A percentile compares a stretch with the other conserved stretches of the same genome.
Conservation (phyloP, 2,888 invertebrate species). For the Calameuta filiformis region DNA sequence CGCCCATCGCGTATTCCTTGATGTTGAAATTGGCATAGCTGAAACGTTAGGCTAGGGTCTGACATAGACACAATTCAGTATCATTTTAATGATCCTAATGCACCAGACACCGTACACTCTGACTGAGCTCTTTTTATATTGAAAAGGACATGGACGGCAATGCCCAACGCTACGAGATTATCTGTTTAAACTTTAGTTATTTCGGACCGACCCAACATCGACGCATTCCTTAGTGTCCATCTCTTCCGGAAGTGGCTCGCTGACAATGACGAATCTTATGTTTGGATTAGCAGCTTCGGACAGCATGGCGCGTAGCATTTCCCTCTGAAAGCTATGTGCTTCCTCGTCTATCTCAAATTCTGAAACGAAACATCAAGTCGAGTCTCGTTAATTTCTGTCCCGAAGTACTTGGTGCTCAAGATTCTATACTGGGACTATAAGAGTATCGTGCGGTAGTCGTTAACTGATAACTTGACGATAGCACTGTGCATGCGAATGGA, state of each 20-base stretch:
- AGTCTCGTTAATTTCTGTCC: background rate
- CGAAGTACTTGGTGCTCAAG: background rate
- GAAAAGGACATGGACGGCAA: background rate
- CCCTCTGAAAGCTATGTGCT: conserved; percentile 38
- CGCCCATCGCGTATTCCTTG: conserved; percentile 43
- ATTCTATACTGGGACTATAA: background rate
- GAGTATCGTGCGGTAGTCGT: background rate
- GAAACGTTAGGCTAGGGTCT: conserved; percentile 5
- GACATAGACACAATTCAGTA: background rate
- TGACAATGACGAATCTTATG: conserved; percentile 49
- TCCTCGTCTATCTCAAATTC: conserved; percentile 48
- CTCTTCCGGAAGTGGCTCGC: conserved; percentile 51
- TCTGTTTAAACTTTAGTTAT: background rate
- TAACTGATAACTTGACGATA: background rate
- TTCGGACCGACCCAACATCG: conserved; percentile 51
- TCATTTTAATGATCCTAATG: background rate
- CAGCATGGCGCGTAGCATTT: conserved; percentile 46
- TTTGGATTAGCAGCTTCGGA: conserved; percentile 38
- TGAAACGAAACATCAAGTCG: conserved; percentile 21
- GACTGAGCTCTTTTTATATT: background rate
- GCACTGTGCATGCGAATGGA: background rate
- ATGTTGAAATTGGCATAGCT: conserved; percentile 52
- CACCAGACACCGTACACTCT: background rate
- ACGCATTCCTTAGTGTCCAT: conserved; percentile 49
- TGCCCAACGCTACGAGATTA: background rate